Percentiles rank a stretch among this genome's conserved stretches.
Evolutionary conservation across 2,888 invertebrate genomes (phyloP).

Genomic region (Ennomos quercinarius): DNA sequence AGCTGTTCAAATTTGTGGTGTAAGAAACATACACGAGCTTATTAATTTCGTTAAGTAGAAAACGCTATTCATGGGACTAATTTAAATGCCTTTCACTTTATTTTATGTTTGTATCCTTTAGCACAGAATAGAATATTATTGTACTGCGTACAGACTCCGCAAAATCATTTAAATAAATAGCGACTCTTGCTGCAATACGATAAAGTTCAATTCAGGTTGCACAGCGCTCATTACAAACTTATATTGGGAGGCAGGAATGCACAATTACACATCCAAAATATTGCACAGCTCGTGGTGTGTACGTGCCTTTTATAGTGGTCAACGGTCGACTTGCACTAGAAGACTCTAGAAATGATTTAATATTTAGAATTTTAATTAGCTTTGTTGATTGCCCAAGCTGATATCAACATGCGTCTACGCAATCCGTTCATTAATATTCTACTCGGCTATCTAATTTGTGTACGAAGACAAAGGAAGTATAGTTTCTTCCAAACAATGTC

Average conservation of each 20-base stretch:
- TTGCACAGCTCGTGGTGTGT: no score
- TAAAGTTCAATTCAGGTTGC: no score
- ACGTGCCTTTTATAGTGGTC: no score
- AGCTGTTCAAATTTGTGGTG: conserved; percentile 24
- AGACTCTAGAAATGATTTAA: conserved; percentile 7
- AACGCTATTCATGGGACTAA: background rate
- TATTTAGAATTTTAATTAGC: conserved; percentile 39
- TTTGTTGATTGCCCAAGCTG: conserved; percentile 36
- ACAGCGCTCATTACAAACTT: no score
- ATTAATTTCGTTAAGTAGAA: background rate
- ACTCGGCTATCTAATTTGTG: conserved; percentile 71
- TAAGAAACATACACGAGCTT: background rate
- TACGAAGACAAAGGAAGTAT: conserved; percentile 75
- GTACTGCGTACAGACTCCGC: no score
- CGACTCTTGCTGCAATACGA: no score
- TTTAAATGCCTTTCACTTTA: no score
- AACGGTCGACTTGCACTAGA: background rate
- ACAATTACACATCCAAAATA: no score
- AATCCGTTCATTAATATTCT: conserved; percentile 73
- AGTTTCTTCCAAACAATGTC: conserved; percentile 62
- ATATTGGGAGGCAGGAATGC: no score
- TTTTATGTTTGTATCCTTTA: no score
- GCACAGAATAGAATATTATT: no score
- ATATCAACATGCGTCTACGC: conserved; percentile 42
- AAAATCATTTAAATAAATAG: no score